These are phyloP conservation scores for Athalia circularis DNA, from an alignment of 2,888 invertebrate species.

Conservation along the genomic window DNA sequence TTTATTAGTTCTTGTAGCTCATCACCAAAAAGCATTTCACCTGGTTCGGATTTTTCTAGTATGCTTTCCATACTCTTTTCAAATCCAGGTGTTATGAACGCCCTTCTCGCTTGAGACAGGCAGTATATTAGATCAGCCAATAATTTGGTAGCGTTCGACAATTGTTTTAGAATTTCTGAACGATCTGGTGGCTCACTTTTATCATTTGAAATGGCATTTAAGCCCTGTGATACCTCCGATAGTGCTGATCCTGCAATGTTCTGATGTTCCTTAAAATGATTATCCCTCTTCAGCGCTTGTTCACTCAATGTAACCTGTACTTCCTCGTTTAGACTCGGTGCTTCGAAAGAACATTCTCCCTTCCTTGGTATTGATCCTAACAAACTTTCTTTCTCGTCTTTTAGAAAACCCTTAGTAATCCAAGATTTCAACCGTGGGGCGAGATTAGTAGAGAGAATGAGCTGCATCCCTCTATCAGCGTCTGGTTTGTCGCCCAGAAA, in stretches of 20 bases:
- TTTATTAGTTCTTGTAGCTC: conserved; percentile 46
- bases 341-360: conserved; percentile 43
- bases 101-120: conserved; percentile 34
- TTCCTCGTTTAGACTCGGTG: conserved; percentile 51
- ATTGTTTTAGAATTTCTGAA: conserved; percentile 36
- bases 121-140: conserved; percentile 29
- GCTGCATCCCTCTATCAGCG: no score
- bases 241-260: conserved; percentile 45
- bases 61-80: conserved; percentile 37
- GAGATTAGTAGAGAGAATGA: conserved; percentile 41
- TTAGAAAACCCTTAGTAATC: conserved; percentile 38
- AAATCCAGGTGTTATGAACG: conserved; percentile 39
- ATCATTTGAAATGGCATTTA: conserved; percentile 41
- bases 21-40: conserved; percentile 47
- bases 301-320: conserved; percentile 47
- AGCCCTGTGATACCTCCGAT: conserved; percentile 41
- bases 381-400: conserved; percentile 39
- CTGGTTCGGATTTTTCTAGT: conserved; percentile 36
- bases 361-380: conserved; percentile 47
- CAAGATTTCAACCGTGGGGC: conserved; percentile 42
- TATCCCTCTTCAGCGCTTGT: conserved; percentile 47
- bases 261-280: conserved; percentile 46
- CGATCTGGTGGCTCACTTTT: conserved; percentile 45
- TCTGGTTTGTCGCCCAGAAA: no score
- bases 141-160: conserved; percentile 45